A percentile compares a stretch with the other conserved stretches of the same genome.
Evolutionary conservation across 1,140 invertebrate genomes (phyloP).

Genomic region (Zaprionus kolodkinae): DNA sequence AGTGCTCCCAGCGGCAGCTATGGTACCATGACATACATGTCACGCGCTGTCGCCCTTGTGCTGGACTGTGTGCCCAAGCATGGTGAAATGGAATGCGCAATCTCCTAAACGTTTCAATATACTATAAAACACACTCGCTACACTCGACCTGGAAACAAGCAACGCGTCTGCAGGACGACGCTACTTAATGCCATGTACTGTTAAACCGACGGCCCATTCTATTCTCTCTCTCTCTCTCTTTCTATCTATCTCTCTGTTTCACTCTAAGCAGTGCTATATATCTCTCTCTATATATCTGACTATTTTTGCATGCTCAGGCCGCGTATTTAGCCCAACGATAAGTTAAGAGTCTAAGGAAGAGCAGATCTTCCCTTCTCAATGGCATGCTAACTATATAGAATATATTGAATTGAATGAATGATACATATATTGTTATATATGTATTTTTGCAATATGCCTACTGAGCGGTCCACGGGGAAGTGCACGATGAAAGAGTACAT

Average conservation of each 20-base stretch:
- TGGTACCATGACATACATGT: constrained; percentile 99
- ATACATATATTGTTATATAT: not conserved
- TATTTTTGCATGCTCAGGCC: not conserved
- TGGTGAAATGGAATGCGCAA: constrained; percentile 91
- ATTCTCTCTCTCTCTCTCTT: constrained; percentile 33
- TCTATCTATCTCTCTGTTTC: constrained; percentile 1
- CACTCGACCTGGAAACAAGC: constrained; percentile 40
- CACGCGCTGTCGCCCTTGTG: constrained; percentile 91
- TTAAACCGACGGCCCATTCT: constrained; percentile 47
- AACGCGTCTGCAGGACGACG: constrained; percentile 31
- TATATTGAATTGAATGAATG: not conserved
- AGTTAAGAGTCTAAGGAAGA: constrained; percentile 2
- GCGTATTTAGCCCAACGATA: constrained; percentile 13
- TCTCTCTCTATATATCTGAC: not conserved
- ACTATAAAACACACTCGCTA: constrained; percentile 14
- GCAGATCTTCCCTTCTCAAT: not conserved
- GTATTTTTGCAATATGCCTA: not conserved
- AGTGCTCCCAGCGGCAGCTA: constrained; percentile 97
- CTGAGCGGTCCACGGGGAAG: not conserved
- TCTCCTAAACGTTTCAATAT: constrained; percentile 85
- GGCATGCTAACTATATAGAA: not conserved
- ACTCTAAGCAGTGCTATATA: constrained; percentile 8
- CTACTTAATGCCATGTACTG: constrained; percentile 66
- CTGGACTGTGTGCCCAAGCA: constrained; percentile 91
- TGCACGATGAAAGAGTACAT: not conserved